Evolutionary conservation across 2,888 invertebrate genomes (phyloP).

Genomic region (Leptopilina drosophilae): DNA sequence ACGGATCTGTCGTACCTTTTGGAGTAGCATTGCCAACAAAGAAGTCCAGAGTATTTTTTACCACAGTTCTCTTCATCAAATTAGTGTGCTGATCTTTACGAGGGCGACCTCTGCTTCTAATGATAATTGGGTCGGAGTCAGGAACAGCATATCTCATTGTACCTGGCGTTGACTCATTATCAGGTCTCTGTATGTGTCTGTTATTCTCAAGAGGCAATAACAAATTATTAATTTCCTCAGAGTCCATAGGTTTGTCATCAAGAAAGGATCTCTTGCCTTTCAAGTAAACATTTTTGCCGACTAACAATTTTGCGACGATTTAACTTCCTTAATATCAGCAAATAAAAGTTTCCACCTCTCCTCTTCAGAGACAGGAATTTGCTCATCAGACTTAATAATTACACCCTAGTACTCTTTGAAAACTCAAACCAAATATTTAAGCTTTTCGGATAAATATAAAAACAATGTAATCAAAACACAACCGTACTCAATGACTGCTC

Average conservation of each 20-base stretch:
- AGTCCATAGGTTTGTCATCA: neutral
- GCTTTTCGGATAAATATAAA: too few species aligned
- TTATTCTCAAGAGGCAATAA: neutral
- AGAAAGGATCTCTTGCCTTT: neutral
- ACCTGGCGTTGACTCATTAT: neutral
- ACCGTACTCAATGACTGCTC: too few species aligned
- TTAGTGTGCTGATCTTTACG: neutral
- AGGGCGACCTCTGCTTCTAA: neutral
- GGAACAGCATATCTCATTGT: neutral
- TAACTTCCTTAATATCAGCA: neutral
- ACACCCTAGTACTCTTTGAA: too few species aligned
- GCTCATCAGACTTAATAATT: neutral
- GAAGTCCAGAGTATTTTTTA: neutral
- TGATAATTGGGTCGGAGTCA: neutral
- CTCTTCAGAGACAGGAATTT: neutral
- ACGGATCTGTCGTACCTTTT: neutral
- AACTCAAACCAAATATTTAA: too few species aligned
- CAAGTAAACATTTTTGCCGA: neutral
- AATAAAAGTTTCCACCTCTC: neutral
- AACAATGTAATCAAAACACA: too few species aligned
- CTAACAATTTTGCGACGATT: neutral
- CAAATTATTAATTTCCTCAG: neutral
- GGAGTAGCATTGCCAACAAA: neutral
- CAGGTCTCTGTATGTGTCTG: neutral
- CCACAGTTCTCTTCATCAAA: neutral